Conservation (phyloP, 2,888 invertebrate genomes). For the Apotomis betuletana region DNA sequence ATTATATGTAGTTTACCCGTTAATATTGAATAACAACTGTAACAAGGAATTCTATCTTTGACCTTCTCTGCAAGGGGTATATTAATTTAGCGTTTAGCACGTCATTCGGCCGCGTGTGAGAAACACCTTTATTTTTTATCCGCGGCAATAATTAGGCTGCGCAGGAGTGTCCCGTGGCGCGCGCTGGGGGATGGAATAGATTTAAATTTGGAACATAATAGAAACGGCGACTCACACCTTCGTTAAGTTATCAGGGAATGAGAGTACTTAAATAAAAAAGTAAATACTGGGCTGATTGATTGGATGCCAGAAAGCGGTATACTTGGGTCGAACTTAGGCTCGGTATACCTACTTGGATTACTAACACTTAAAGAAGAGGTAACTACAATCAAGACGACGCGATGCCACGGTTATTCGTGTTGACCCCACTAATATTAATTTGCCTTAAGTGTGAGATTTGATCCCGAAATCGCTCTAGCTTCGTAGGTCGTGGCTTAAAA, state of each 20-base stretch:
- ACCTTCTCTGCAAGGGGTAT: conserved; percentile 58
- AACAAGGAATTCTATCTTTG: background rate
- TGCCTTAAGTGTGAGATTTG: too few species aligned
- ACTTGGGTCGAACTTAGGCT: background rate
- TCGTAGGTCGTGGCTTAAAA: too few species aligned
- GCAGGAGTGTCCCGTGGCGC: conserved; percentile 62
- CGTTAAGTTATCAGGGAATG: background rate
- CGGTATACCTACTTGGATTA: too few species aligned
- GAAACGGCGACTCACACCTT: conserved; percentile 15
- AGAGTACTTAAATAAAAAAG: background rate
- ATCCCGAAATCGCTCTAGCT: too few species aligned
- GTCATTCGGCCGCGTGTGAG: conserved; percentile 57
- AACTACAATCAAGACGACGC: too few species aligned
- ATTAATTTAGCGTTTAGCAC: conserved; percentile 55
- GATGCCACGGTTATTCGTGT: too few species aligned
- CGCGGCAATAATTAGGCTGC: conserved; percentile 42
- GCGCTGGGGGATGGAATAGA: conserved; percentile 55
- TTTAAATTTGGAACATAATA: conserved; percentile 26
- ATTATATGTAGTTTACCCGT: too few species aligned
- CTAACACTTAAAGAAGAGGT: too few species aligned
- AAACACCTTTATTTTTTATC: conserved; percentile 65
- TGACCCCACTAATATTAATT: too few species aligned
- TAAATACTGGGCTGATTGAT: background rate
- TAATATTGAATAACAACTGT: too few species aligned
- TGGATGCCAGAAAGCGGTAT: background rate